Base-by-base conservation (phyloP, 2,797 vertebrate species). In the Scolopax bukidnonensis region DNA sequence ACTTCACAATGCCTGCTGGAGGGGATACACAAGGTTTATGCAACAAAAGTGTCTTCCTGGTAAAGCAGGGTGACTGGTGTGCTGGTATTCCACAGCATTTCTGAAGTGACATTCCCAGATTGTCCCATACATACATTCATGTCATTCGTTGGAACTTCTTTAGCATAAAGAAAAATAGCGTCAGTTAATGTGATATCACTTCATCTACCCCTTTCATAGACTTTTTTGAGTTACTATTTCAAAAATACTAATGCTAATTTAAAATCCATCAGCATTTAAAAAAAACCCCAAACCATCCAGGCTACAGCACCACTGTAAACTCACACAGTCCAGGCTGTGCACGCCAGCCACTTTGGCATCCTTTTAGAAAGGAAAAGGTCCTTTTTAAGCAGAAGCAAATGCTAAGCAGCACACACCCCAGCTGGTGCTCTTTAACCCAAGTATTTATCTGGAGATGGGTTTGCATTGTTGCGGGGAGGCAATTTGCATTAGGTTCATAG, bases 341-440 rank as follows among this genome's bases (percentile, higher is more conserved):
- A 9, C 38, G 68, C 79, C 43, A 25, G 36, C 18, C 5, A 6
- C 36, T 38, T 30, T 61, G 13, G 16, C 64, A 61, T 45, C 63
- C 53, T 61, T 61, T 71, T 5, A 32, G 84, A 56, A 59, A 45
- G 53, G 71, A 54, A 9, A 30, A 51, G 79, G 65, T 87, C 21
- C 18, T 33, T 75, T 84, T 88, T 25, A 67, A 90, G 93, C 84
- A 87, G 82, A 40, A 84, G 81, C 43, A 51, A 87, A 68, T 92
- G 68, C 47, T 57, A 1, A 83, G 54, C 91, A 75, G 63, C 68
- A 12, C 50, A 51, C 36, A 56, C 59, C 92, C 89, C 94, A 96
- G 95, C 95, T 95, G 95, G 91, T 59, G 81, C 89, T 90, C 95
- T 82, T 86, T 85, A 81, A 75, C 95, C 95, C 85, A 1, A 10